Evolutionary conservation across 2,113 vertebrate genomes (phyloP).

Genomic region (Nettapus auritus): DNA sequence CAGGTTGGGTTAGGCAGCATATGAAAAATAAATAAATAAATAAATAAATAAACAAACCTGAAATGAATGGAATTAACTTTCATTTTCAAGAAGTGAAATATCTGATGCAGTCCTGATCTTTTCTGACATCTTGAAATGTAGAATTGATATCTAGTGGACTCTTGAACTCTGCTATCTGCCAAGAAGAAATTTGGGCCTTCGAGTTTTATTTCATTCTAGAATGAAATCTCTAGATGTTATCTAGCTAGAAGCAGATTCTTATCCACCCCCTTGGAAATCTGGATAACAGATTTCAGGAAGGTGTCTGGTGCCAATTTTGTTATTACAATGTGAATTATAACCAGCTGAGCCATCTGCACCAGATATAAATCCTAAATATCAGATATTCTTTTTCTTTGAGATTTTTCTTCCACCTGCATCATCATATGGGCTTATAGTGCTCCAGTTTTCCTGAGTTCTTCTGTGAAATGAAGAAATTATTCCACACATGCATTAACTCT

Average conservation of each 20-base stretch:
- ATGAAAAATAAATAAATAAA: no score
- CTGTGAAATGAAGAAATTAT: background rate
- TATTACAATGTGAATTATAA: conserved; percentile 22
- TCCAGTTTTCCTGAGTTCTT: background rate
- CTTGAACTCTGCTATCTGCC: background rate
- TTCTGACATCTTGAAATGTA: background rate
- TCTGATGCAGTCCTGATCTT: background rate
- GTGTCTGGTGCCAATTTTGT: conserved; percentile 31
- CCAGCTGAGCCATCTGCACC: conserved; percentile 15
- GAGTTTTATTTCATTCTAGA: conserved; percentile 23
- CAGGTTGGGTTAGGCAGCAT: background rate
- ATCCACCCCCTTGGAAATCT: background rate
- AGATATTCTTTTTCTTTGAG: background rate
- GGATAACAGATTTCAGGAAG: conserved; percentile 43
- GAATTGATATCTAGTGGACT: background rate
- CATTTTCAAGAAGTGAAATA: background rate
- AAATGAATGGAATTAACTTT: background rate
- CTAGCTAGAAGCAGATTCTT: background rate
- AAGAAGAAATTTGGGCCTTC: background rate
- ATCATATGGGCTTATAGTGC: background rate
- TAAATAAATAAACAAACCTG: background rate
- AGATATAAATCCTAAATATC: conserved; percentile 13
- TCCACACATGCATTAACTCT: background rate
- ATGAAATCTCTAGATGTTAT: conserved; percentile 7
- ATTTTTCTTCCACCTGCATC: conserved; percentile 7